A percentile compares a stretch with the other conserved stretches of the same genome.
Evolutionary conservation across 2,888 invertebrate species (phyloP).

Genomic region (Odontocolon sp.): DNA sequence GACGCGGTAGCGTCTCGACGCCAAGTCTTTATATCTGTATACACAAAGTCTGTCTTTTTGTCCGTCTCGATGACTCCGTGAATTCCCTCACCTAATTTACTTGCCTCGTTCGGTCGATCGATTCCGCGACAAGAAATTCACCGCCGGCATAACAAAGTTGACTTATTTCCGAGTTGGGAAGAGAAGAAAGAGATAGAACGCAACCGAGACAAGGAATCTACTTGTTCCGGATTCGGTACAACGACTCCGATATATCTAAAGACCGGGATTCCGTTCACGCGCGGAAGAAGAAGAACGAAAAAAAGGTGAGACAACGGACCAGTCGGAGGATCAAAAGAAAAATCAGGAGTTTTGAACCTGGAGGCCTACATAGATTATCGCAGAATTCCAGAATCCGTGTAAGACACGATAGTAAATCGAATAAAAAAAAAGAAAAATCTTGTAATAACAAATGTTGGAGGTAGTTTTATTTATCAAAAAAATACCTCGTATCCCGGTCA

Average conservation of each 20-base stretch:
- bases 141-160: constrained; percentile 17
- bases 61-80: background rate
- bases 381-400: background rate
- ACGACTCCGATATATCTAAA: constrained; percentile 42
- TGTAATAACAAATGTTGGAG: too few relatives aligned
- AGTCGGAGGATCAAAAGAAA: constrained; percentile 10
- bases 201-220: background rate
- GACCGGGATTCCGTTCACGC: constrained; percentile 27
- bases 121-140: constrained; percentile 20
- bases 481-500: too few relatives aligned
- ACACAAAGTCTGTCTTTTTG: background rate
- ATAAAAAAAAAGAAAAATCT: too few relatives aligned
- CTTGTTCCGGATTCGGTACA: constrained; percentile 53
- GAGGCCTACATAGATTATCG: constrained; percentile 1
- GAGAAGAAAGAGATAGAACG: background rate
- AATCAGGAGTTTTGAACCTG: background rate
- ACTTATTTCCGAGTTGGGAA: background rate
- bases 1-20: too few relatives aligned
- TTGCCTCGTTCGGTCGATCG: constrained; percentile 23
- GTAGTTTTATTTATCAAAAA: too few relatives aligned
- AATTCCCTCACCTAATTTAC: constrained; percentile 41
- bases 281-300: constrained; percentile 21
- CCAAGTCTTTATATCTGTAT: background rate
- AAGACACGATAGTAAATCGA: too few relatives aligned
- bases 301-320: background rate